Conservation (phyloP, 2,113 vertebrate species). For the Menura novaehollandiae region DNA sequence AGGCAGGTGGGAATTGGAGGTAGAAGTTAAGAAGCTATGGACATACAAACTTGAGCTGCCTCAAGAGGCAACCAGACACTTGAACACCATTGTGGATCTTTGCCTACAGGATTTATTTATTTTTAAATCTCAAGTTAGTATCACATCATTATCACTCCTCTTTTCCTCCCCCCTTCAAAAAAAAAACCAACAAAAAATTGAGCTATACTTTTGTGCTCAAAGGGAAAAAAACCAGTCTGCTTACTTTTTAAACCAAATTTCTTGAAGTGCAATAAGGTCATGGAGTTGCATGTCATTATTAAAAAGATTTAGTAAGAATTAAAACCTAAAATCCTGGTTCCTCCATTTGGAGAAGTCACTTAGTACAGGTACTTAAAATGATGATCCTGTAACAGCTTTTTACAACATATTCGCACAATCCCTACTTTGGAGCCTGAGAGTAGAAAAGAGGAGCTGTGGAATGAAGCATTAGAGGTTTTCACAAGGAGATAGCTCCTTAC, state of each 20-base stretch:
- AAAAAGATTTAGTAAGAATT: not conserved
- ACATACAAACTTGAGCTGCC: not conserved
- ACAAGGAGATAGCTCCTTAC: not conserved
- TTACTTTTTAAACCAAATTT: not conserved
- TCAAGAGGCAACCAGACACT: not conserved
- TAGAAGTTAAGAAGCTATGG: not conserved
- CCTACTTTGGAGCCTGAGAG: not conserved
- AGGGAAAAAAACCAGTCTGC: not conserved
- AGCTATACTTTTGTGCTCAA: not conserved
- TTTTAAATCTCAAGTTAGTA: not conserved
- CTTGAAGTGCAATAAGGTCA: not conserved
- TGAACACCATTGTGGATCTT: not conserved
- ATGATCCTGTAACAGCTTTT: not conserved
- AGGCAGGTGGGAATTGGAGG: not conserved
- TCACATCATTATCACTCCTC: not conserved
- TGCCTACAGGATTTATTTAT: not conserved
- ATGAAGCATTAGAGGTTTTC: not conserved
- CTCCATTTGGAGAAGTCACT: not conserved
- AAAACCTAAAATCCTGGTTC: not conserved
- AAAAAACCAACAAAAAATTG: not conserved
- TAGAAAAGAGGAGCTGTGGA: not conserved
- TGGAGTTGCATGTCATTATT: not conserved
- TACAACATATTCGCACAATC: not conserved
- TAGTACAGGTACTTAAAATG: too few relatives aligned
- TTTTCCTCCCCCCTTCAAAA: too few relatives aligned